These are phyloP conservation scores for Danaus plexippus DNA, from an alignment of 1,140 invertebrate species.

Conservation along the genomic window DNA sequence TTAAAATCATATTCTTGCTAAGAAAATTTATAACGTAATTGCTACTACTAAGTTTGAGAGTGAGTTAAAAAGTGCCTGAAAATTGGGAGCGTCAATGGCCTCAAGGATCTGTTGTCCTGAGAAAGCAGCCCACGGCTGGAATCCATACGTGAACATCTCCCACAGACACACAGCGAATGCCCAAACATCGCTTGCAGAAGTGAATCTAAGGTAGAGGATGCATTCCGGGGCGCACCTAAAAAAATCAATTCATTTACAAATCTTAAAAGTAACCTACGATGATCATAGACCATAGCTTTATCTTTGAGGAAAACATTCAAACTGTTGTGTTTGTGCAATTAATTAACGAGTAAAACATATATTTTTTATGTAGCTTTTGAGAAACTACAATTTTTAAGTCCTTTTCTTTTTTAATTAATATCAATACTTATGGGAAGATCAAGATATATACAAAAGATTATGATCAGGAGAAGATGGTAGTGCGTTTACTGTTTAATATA, in stretches of 20 bases:
- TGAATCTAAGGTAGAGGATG: constrained; percentile 96
- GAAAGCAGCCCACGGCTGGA: constrained; percentile 96
- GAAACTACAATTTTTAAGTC: too few species aligned
- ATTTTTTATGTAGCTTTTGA: not conserved
- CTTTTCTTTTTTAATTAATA: too few species aligned
- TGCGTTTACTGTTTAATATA: not conserved
- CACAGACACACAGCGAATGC: constrained; percentile 98
- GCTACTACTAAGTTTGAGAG: too few species aligned
- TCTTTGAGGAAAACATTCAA: too few species aligned
- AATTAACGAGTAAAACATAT: constrained; percentile 2
- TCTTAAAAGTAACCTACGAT: too few species aligned
- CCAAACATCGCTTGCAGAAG: constrained; percentile 97
- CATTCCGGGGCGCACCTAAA: constrained; percentile 95
- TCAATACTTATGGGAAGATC: too few species aligned
- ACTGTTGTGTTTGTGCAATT: not conserved
- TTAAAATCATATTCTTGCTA: too few species aligned
- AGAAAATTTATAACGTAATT: too few species aligned
- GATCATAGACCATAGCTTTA: too few species aligned
- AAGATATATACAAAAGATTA: too few species aligned
- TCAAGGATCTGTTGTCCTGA: constrained; percentile 97
- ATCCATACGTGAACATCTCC: constrained; percentile 99
- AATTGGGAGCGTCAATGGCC: constrained; percentile 95
- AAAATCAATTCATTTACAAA: not conserved
- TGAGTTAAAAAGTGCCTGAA: constrained; percentile 65
- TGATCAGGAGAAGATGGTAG: constrained; percentile 1